Conservation (phyloP, 2,888 invertebrate species). For the Strigamia maritima region DNA sequence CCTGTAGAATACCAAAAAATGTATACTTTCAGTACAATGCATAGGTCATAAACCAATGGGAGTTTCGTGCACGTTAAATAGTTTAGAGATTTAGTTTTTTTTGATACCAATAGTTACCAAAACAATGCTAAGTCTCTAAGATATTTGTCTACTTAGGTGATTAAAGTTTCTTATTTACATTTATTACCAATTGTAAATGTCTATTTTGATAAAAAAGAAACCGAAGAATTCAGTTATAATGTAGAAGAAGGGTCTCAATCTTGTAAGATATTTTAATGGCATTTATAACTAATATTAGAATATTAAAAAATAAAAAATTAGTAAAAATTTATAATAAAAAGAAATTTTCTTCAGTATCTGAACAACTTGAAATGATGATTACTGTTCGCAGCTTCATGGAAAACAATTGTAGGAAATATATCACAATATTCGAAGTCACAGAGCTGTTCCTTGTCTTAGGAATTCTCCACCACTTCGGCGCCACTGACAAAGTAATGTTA, state of each 20-base stretch:
- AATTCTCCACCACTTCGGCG: slow-evolving; percentile 11
- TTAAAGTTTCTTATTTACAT: neutral
- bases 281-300: no score
- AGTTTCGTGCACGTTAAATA: no score
- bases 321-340: no score
- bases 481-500: slow-evolving; percentile 34
- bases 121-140: neutral
- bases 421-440: neutral
- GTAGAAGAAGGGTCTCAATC: neutral
- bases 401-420: neutral
- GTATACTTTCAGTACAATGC: no score
- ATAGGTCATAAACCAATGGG: no score
- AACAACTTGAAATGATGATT: slow-evolving; percentile 14
- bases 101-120: no score
- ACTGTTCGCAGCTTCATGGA: neutral
- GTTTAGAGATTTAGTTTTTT: no score
- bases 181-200: neutral
- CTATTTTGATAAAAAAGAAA: neutral
- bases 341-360: neutral
- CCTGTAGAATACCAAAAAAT: no score
- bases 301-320: no score
- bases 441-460: neutral
- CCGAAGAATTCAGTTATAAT: neutral
- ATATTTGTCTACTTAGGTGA: neutral
- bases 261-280: neutral